These are phyloP conservation scores for Gambusia affinis DNA, from an alignment of 2,113 vertebrate species.

Conservation along the genomic window DNA sequence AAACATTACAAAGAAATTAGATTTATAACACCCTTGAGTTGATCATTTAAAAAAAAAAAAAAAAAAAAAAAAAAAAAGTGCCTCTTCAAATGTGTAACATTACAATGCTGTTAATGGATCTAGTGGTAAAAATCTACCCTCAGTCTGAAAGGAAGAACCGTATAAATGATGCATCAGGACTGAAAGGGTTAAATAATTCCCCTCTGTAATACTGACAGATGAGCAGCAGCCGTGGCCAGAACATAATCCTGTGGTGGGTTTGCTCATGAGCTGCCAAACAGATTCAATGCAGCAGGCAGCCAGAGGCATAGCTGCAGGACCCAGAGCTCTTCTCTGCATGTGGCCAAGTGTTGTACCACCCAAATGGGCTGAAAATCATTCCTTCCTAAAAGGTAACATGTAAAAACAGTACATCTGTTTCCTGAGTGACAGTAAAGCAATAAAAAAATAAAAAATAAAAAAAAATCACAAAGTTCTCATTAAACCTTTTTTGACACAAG, in stretches of 20 bases:
- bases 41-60: too few relatives aligned
- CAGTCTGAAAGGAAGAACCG: neutral
- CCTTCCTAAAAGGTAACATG: too few relatives aligned
- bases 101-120: too few relatives aligned
- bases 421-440: too few relatives aligned
- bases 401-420: too few relatives aligned
- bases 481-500: too few relatives aligned
- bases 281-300: constrained; percentile 38
- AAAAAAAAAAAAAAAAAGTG: neutral
- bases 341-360: neutral
- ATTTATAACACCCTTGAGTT: too few relatives aligned
- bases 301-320: constrained; percentile 44
- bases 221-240: constrained; percentile 23
- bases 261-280: constrained; percentile 24
- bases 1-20: too few relatives aligned
- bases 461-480: too few relatives aligned
- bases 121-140: too few relatives aligned
- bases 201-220: constrained; percentile 6
- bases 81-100: too few relatives aligned
- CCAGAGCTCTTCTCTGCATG: constrained; percentile 4
- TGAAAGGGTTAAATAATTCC: neutral
- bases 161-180: neutral
- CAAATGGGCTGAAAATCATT: neutral
- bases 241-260: constrained; percentile 22
- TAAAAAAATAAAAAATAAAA: too few relatives aligned